These are phyloP conservation scores for Noctua pronuba DNA, from an alignment of 2,888 invertebrate genomes.

Conservation along the genomic window DNA sequence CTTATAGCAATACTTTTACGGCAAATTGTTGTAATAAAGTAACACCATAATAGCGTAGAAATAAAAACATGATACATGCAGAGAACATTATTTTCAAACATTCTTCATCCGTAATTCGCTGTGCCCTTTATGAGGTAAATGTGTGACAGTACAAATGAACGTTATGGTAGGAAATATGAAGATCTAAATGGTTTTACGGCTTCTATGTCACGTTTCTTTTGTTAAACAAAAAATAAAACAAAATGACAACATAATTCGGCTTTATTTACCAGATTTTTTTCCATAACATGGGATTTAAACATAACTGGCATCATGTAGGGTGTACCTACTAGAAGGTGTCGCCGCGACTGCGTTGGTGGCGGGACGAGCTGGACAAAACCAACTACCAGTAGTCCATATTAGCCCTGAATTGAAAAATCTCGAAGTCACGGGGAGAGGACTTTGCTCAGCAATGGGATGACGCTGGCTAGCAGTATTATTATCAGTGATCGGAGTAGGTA, in stretches of 20 bases:
- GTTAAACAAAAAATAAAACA: background rate
- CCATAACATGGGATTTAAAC: background rate
- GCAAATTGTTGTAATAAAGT: conserved; percentile 48
- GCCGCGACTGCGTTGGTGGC: background rate
- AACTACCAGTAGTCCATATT: background rate
- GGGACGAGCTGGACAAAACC: background rate
- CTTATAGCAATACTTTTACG: conserved; percentile 26
- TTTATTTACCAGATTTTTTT: background rate
- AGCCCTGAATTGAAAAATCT: background rate
- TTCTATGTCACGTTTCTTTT: conserved; percentile 1
- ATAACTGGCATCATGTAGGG: background rate
- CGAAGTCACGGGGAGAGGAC: too few species aligned
- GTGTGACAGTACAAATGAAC: conserved; percentile 46
- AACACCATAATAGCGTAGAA: conserved; percentile 18
- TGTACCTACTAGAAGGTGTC: background rate
- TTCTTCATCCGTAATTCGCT: conserved; percentile 38
- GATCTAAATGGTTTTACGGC: conserved; percentile 29
- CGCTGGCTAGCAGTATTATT: background rate
- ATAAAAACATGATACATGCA: conserved; percentile 30
- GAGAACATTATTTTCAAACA: conserved; percentile 36
- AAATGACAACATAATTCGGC: conserved; percentile 8
- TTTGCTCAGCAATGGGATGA: background rate
- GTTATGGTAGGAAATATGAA: conserved; percentile 26
- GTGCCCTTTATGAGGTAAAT: conserved; percentile 37
- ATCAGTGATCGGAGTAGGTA: too few species aligned